Percentiles rank a stretch among this genome's conserved stretches.
phyloP scores from a whole-genome alignment of 2,888 invertebrate genomes.

The Chydorus sphaericus region DNA sequence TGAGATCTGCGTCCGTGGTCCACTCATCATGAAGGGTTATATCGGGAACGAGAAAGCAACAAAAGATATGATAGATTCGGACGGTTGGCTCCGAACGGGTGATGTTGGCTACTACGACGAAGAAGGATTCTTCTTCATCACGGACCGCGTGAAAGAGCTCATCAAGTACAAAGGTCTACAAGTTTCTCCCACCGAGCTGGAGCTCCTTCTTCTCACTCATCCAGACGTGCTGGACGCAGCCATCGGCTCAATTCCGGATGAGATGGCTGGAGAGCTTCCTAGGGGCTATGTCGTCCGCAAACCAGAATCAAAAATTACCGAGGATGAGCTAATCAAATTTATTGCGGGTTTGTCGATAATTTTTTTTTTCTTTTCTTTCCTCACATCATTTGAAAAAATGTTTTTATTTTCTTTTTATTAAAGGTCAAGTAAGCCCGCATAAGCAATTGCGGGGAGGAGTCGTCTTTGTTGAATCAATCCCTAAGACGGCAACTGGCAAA shows the following conservation, averaged over 20 bases:
- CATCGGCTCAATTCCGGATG: constrained; percentile 60
- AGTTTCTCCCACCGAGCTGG: constrained; percentile 68
- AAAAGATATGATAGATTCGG: constrained; percentile 28
- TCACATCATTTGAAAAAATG: too few relatives aligned
- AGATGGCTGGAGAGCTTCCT: constrained; percentile 53
- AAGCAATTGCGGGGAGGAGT: constrained; percentile 57
- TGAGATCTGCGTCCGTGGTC: constrained; percentile 54
- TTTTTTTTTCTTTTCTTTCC: too few relatives aligned
- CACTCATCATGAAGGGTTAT: constrained; percentile 45
- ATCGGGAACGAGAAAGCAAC: constrained; percentile 32
- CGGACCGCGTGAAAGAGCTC: constrained; percentile 33
- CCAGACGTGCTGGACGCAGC: constrained; percentile 63
- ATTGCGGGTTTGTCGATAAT: too few relatives aligned
- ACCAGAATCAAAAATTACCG: constrained; percentile 37
- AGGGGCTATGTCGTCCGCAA: constrained; percentile 52
- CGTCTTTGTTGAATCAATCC: constrained; percentile 49
- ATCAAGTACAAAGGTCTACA: constrained; percentile 32
- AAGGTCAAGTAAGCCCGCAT: constrained; percentile 48
- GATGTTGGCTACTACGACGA: constrained; percentile 30
- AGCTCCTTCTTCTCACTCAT: constrained; percentile 52
- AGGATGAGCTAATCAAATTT: constrained; percentile 43
- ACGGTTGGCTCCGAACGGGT: constrained; percentile 28
- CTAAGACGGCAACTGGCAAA: constrained; percentile 60
- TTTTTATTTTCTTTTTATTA: too few relatives aligned
- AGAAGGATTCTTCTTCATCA: constrained; percentile 28